Percentiles rank a stretch among this genome's conserved stretches.
These are phyloP conservation scores for Phallusia fumigata DNA, from an alignment of 23 tunicate species.

Conservation along the genomic window DNA sequence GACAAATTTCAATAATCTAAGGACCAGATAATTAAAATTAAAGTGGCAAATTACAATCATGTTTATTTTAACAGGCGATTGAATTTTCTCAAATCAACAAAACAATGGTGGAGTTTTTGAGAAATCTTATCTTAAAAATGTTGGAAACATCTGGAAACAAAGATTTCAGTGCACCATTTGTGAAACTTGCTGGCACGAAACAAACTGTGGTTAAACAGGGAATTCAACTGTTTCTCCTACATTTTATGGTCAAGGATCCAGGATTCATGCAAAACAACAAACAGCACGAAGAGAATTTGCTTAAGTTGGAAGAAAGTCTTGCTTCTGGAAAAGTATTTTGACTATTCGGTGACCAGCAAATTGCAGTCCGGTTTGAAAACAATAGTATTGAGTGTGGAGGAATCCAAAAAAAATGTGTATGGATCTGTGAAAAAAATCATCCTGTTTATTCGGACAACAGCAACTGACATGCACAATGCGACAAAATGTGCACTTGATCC, in stretches of 20 bases:
- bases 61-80: conserved; percentile 29
- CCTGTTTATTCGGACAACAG: no score
- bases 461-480: no score
- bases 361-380: no score
- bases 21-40: no score
- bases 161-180: conserved; percentile 17
- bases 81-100: conserved; percentile 67
- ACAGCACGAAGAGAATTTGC: conserved; percentile 15
- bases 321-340: neutral
- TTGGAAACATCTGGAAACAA: neutral
- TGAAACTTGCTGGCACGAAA: conserved; percentile 22
- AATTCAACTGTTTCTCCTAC: conserved; percentile 55
- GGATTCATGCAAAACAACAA: conserved; percentile 38
- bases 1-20: no score
- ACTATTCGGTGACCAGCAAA: neutral
- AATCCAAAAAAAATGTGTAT: neutral
- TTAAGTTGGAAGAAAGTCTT: conserved; percentile 30
- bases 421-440: no score
- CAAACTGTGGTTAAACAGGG: conserved; percentile 36
- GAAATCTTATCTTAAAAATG: conserved; percentile 26
- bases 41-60: no score
- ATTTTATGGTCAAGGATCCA: conserved; percentile 69
- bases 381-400: no score
- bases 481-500: no score
- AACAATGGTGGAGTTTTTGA: conserved; percentile 44